A percentile compares a stretch with the other conserved stretches of the same genome.
These are phyloP conservation scores for Stratiomys singularior DNA, from an alignment of 2,888 invertebrate genomes.

Conservation along the genomic window DNA sequence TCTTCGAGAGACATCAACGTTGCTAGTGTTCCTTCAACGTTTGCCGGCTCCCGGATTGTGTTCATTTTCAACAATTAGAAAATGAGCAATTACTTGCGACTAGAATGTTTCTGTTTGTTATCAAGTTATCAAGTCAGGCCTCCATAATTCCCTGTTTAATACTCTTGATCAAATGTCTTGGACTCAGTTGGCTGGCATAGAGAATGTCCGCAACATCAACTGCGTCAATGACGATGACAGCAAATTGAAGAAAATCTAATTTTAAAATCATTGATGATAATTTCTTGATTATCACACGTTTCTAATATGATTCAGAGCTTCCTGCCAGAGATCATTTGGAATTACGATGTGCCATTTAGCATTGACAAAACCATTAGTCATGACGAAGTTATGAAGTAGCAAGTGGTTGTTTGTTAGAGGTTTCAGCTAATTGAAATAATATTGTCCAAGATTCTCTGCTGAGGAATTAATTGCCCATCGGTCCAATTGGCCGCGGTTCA, in stretches of 20 bases:
- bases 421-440: neutral
- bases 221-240: neutral
- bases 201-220: neutral
- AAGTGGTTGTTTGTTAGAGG: neutral
- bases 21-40: neutral
- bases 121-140: neutral
- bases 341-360: neutral
- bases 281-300: slow-evolving; percentile 31
- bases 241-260: slow-evolving; percentile 41
- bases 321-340: neutral
- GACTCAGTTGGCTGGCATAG: neutral
- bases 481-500: neutral
- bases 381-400: neutral
- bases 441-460: neutral
- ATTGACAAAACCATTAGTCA: neutral
- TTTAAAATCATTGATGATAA: slow-evolving; percentile 15
- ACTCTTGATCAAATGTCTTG: neutral
- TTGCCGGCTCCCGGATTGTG: neutral
- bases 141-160: slow-evolving; percentile 7
- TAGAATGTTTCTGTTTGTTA: neutral
- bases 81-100: slow-evolving; percentile 31
- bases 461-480: neutral
- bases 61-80: slow-evolving; percentile 30
- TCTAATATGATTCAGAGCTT: slow-evolving; percentile 29
- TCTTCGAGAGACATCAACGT: neutral